Evolutionary conservation across 2,797 vertebrate genomes (phyloP), one percentile per base, ranked within the genome.

Genomic region (Pogoniulus pusillus): DNA sequence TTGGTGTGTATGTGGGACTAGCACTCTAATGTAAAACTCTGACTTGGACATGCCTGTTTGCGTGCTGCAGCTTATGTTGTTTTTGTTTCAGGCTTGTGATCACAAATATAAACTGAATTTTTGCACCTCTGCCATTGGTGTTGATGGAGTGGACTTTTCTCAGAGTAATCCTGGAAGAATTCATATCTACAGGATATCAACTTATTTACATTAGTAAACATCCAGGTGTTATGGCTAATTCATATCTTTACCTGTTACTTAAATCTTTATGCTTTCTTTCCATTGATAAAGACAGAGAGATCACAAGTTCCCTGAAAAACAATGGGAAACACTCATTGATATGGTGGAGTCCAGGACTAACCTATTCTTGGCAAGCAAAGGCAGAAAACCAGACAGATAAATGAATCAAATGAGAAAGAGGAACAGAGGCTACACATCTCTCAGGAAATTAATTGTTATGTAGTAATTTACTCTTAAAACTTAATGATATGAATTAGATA

Each of bases 401-500:
- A 59, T 16, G 9, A 81, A 75, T 75, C 58, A 74, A 66, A 30
- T 57, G 63, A 12, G 4, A 63, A 90, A 82, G 69, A 87, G 16
- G 37, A 95, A 60, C 4, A 34, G 73, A 82, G 16, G 32, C 35
- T 89, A 58, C 22, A 58, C 68, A 26, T 87, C 34, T 77, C 69
- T 72, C 55, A 85, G 87, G 82, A 94, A 85, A 90, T 85, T 7
- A 89, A 90, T 87, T 87, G 74, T 90, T 74, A 72, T 71, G 32
- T 69, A 85, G 62, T 69, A 80, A 77, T 93, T 88, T 88, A 87
- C 27, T 47, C 34, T 41, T 77, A 77, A 93, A 90, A 3, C 26
- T 60, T 62, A 94, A 93, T 93, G 89, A 91, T 93, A 69, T 90
- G 82, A 90, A 89, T 93, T 79, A 71, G 82, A 59, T 82, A 74